A percentile compares a stretch with the other conserved stretches of the same genome.
phyloP scores from a whole-genome alignment of 2,113 vertebrate species.

The Heteronetta atricapilla region DNA sequence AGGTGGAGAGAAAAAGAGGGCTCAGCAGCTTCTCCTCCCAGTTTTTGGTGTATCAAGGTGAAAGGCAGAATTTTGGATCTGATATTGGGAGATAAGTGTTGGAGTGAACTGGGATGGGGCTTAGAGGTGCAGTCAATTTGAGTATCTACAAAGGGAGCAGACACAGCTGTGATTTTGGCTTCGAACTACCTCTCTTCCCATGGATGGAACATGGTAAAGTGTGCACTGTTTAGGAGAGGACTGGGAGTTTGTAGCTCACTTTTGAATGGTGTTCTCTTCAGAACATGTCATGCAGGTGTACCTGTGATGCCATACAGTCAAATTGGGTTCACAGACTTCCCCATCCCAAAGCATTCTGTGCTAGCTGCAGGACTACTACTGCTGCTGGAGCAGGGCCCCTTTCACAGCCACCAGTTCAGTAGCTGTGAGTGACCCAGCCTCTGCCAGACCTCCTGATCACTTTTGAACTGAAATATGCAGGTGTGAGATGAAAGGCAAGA shows the following conservation, averaged over 20 bases:
- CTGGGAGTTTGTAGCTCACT: neutral
- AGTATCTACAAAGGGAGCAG: neutral
- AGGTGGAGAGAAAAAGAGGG: neutral
- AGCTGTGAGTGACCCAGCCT: neutral
- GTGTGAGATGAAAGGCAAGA: neutral
- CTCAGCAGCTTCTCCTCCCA: neutral
- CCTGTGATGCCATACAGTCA: neutral
- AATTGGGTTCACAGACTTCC: neutral
- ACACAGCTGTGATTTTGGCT: neutral
- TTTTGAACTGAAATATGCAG: neutral
- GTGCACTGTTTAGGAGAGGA: neutral
- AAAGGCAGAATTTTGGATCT: neutral
- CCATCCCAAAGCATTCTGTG: neutral
- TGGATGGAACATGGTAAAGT: neutral
- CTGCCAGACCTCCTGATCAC: neutral
- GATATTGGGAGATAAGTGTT: neutral
- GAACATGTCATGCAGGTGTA: neutral
- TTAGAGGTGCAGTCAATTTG: neutral
- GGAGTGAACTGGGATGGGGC: neutral
- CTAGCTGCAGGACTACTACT: neutral
- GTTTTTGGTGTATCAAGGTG: neutral
- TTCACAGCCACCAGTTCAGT: neutral
- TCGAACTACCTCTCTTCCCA: neutral
- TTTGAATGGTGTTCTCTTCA: neutral
- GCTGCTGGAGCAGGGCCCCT: neutral